A percentile compares a stretch with the other conserved stretches of the same genome.
Conservation (phyloP, 2,888 invertebrate species). For the Agonopterix arenella region DNA sequence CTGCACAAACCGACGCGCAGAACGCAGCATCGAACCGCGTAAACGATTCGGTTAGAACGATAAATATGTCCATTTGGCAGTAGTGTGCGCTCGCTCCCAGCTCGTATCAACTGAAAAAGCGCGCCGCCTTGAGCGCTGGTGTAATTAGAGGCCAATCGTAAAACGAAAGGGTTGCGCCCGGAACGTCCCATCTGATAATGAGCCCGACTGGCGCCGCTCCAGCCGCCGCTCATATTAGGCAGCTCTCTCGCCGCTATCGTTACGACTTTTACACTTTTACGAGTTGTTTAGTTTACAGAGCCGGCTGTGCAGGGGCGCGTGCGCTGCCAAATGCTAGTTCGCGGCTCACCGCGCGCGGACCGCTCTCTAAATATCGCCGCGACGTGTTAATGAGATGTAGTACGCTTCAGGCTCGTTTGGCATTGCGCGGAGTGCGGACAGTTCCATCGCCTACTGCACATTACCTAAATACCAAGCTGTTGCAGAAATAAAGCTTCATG, state of each 20-base stretch:
- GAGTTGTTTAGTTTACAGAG: slow-evolving; percentile 72
- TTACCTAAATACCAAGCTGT: slow-evolving; percentile 29
- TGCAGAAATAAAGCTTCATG: slow-evolving; percentile 11
- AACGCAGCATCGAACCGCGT: slow-evolving; percentile 46
- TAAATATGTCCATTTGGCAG: slow-evolving; percentile 71
- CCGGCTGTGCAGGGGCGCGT: slow-evolving; percentile 50
- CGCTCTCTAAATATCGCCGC: slow-evolving; percentile 58
- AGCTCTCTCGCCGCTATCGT: slow-evolving; percentile 63
- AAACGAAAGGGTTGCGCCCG: slow-evolving; percentile 69
- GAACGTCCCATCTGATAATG: slow-evolving; percentile 75
- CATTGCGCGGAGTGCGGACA: slow-evolving; percentile 26
- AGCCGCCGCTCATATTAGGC: slow-evolving; percentile 71
- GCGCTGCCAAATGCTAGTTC: slow-evolving; percentile 73
- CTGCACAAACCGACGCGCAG: slow-evolving; percentile 37
- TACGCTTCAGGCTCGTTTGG: slow-evolving; percentile 60
- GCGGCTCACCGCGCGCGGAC: slow-evolving; percentile 68
- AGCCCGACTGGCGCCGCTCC: slow-evolving; percentile 70
- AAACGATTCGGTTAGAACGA: slow-evolving; percentile 57
- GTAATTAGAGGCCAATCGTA: slow-evolving; percentile 76
- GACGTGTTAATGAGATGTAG: slow-evolving; percentile 68
- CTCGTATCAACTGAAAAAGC: slow-evolving; percentile 62
- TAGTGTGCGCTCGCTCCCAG: slow-evolving; percentile 39
- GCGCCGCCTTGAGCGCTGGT: slow-evolving; percentile 64
- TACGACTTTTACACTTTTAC: slow-evolving; percentile 76
- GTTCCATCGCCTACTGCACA: slow-evolving; percentile 14